A percentile compares a stretch with the other conserved stretches of the same genome.
These are phyloP conservation scores for Trematomus bernacchii DNA, from an alignment of 2,797 vertebrate species.

Conservation along the genomic window DNA sequence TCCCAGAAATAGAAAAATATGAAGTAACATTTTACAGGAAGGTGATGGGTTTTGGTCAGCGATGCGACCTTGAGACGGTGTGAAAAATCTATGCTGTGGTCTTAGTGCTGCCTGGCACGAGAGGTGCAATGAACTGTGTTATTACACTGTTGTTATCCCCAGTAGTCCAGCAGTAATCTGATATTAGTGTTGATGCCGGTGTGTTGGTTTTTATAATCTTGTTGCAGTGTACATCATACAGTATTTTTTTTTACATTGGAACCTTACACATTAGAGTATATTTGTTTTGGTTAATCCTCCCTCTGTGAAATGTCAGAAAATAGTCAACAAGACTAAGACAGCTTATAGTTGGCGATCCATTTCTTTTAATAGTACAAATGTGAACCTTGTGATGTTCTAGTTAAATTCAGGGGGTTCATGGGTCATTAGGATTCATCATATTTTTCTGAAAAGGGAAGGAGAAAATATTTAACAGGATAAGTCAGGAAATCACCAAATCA, in stretches of 20 bases:
- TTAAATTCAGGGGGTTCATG: no score
- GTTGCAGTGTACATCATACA: conserved; percentile 1
- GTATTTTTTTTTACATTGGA: background rate
- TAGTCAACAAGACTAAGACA: no score
- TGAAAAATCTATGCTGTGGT: conserved; percentile 59
- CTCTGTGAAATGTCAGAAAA: no score
- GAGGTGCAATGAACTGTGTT: conserved; percentile 18
- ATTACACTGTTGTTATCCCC: conserved; percentile 3
- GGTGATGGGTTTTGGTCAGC: conserved; percentile 65
- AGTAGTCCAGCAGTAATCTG: background rate
- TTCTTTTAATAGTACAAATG: no score
- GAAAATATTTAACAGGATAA: no score
- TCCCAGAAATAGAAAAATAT: conserved; percentile 66
- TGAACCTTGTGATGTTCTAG: no score
- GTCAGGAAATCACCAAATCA: background rate
- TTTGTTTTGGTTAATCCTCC: no score
- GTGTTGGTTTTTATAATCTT: background rate
- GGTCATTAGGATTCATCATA: no score
- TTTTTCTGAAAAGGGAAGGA: background rate
- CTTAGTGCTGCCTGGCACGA: conserved; percentile 29
- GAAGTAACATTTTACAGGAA: conserved; percentile 77
- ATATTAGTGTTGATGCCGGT: background rate
- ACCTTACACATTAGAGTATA: no score
- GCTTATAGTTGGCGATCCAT: no score
- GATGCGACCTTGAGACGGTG: conserved; percentile 66